Evolutionary conservation across 2,797 vertebrate species (phyloP).

Genomic region (Hapalemur alaotrensis): DNA sequence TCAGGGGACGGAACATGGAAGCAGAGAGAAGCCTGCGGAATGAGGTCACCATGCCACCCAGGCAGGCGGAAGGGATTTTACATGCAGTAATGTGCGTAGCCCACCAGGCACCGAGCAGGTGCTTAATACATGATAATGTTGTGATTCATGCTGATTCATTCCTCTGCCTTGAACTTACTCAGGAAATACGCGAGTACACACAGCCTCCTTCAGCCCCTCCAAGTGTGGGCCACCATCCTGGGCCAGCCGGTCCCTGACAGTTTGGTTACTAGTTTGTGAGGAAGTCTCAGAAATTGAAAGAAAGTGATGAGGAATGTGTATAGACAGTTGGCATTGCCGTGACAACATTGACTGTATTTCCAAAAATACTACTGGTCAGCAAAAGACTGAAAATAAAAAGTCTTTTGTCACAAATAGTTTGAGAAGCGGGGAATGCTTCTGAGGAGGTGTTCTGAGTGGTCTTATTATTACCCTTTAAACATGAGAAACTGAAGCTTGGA

Average conservation of each 20-base stretch:
- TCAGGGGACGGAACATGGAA: neutral
- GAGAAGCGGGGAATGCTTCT: neutral
- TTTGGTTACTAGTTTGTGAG: neutral
- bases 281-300: conserved; percentile 6
- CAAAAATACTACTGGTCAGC: neutral
- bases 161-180: neutral
- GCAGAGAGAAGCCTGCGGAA: neutral
- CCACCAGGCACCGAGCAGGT: neutral
- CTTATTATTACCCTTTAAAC: neutral
- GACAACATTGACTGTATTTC: neutral
- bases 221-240: neutral
- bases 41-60: conserved; percentile 5
- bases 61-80: neutral
- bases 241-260: neutral
- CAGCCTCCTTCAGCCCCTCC: neutral
- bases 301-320: neutral
- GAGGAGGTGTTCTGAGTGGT: neutral
- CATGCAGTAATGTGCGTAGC: neutral
- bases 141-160: neutral
- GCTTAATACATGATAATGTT: neutral
- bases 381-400: neutral
- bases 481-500: neutral
- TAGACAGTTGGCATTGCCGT: neutral
- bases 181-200: neutral
- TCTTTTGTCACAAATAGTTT: neutral